These are phyloP conservation scores for Dolichotis patagonum DNA, from an alignment of 2,113 vertebrate species.

Conservation along the genomic window DNA sequence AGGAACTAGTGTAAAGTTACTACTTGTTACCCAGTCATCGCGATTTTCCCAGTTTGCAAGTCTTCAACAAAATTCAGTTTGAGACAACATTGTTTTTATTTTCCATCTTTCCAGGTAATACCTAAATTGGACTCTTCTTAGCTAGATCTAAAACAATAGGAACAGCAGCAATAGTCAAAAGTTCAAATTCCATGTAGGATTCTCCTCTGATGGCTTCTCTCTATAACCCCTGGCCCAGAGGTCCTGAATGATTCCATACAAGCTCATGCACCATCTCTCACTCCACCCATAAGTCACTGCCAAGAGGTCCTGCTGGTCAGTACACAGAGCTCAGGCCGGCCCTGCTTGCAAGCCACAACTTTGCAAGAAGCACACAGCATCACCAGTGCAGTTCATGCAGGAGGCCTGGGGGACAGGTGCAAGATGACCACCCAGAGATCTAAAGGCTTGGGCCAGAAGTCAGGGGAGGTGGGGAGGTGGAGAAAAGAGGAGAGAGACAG, in stretches of 20 bases:
- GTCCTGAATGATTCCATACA: constrained; percentile 60
- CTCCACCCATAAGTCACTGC: constrained; percentile 22
- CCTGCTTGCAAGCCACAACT: constrained; percentile 27
- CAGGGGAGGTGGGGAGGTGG: background rate
- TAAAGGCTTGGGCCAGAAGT: background rate
- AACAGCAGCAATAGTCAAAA: background rate
- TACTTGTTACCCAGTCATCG: constrained; percentile 20
- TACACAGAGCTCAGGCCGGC: background rate
- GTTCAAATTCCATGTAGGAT: background rate
- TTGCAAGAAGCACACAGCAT: constrained; percentile 61
- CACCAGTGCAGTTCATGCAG: fast-evolving
- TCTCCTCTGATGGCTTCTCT: constrained; percentile 17
- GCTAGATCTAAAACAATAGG: constrained; percentile 17
- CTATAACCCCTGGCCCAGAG: constrained; percentile 11
- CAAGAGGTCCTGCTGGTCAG: background rate
- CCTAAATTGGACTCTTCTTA: constrained; percentile 15
- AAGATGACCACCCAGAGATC: background rate
- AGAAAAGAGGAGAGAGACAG: constrained; percentile 16
- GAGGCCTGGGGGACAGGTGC: background rate
- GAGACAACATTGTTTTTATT: constrained; percentile 40
- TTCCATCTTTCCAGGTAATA: constrained; percentile 44
- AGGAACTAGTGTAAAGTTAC: background rate
- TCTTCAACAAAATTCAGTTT: constrained; percentile 30
- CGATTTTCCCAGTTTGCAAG: background rate
- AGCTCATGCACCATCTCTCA: constrained; percentile 54